phyloP scores from a whole-genome alignment of 2,888 invertebrate genomes.

The Drosophila kambysellisi region DNA sequence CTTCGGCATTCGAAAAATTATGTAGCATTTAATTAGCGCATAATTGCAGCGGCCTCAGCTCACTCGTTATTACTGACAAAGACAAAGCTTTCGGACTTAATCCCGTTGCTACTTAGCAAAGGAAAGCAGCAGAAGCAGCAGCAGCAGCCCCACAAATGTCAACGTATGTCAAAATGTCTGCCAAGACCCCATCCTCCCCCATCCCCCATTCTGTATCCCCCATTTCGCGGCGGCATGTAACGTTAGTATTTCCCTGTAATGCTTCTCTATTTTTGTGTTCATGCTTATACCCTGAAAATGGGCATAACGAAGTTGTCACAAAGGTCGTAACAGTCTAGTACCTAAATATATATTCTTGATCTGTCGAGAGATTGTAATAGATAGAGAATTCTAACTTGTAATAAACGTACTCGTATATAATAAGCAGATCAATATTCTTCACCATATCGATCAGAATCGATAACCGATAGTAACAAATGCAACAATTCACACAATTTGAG shows the following conservation, averaged over 20 bases:
- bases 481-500: not conserved
- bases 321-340: not conserved
- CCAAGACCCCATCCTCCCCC: not conserved
- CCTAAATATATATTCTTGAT: not conserved
- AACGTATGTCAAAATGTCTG: slow-evolving; percentile 61
- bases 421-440: not conserved
- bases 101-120: slow-evolving; percentile 46
- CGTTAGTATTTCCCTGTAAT: slow-evolving; percentile 9
- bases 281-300: not conserved
- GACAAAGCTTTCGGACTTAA: slow-evolving; percentile 39
- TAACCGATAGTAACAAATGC: not conserved
- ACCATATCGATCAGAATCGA: not conserved
- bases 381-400: not conserved
- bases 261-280: not conserved
- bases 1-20: slow-evolving; percentile 78
- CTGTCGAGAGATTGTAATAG: not conserved
- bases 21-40: slow-evolving; percentile 82
- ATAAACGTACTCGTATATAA: not conserved
- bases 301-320: not conserved
- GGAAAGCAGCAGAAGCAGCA: not conserved
- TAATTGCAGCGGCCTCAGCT: slow-evolving; percentile 66
- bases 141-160: slow-evolving; percentile 44
- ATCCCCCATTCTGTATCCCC: not conserved
- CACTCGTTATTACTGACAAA: slow-evolving; percentile 24
- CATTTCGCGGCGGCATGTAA: not conserved